Evolutionary conservation across 2,888 invertebrate genomes (phyloP), one percentile per base, ranked within the genome.

Genomic region (Pristionchus mayeri): DNA sequence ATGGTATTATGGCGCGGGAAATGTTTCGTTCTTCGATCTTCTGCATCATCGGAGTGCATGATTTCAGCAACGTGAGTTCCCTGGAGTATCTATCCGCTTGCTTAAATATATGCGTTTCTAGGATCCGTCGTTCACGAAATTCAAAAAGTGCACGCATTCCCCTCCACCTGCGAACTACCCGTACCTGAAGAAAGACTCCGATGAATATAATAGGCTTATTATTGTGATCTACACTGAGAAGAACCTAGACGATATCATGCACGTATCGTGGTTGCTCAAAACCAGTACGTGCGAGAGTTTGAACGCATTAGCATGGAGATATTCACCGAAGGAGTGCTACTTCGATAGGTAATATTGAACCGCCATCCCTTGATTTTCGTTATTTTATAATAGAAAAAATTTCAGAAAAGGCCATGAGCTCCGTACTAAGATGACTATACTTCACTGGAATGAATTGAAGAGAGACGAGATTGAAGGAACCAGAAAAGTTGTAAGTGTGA

Each of bases 371-470:
- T 24, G 1, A 6, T 4, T 3, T 60, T 4, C 7, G 3, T 57
- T 24, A 9, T 44, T 44, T 13, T 44, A 44, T 44, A 44, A n/a
- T n/a, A n/a, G n/a, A n/a, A n/a, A n/a, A n/a, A 52, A 52, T 57
- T 63, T 16, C 67, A 67, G 67, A 21, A 21, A 67, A 21, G 67
- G 67, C 3, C 67, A 67, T 37, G 67, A 67, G 7, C 11, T 67
- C 4, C 37, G 67, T 3, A 21, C 37, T 3, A 67, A 27, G 67
- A 67, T 67, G 67, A n/a, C 63, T 30, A 63, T 63, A 7, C 63
- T 63, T 2, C 63, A 63, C 16, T 63, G 63, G 63, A 63, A 67
- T 67, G 67, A 67, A 21, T 21, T 67, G 67, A 67, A 67, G 40
- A 40, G 18, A 27, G 67, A 67, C n/a, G 67, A 67, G 37, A 40